A percentile compares a stretch with the other conserved stretches of the same genome.
phyloP scores from a whole-genome alignment of 2,113 vertebrate species.

The Hiodon tergisus region DNA sequence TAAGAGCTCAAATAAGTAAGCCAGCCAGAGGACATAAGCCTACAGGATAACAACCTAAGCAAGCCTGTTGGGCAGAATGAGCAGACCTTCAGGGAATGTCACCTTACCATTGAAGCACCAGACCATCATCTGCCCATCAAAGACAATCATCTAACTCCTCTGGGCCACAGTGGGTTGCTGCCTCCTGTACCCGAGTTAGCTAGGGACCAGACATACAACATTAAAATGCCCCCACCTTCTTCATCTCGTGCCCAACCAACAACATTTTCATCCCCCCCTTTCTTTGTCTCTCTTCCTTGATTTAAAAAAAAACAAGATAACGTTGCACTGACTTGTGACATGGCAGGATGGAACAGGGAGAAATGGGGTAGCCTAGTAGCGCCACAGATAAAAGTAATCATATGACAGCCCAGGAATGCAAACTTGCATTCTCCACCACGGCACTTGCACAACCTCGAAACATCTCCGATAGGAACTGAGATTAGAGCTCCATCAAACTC shows the following conservation, averaged over 20 bases:
- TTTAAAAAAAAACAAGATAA: conserved; percentile 66
- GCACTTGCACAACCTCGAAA: conserved; percentile 80
- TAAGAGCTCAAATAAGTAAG: conserved; percentile 79
- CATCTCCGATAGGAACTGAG: conserved; percentile 76
- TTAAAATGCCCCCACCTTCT: conserved; percentile 56
- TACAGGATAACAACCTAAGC: conserved; percentile 79
- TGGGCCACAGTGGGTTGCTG: conserved; percentile 71
- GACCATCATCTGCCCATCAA: conserved; percentile 67
- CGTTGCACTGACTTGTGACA: conserved; percentile 69
- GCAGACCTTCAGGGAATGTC: conserved; percentile 75
- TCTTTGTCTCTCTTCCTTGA: conserved; percentile 70
- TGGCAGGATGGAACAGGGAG: conserved; percentile 72
- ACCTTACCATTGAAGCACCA: conserved; percentile 82
- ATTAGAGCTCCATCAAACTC: conserved; percentile 59
- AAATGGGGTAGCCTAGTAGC: conserved; percentile 70
- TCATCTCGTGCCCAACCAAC: background rate
- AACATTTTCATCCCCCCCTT: conserved; percentile 14
- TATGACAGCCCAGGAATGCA: conserved; percentile 80
- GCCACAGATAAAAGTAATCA: conserved; percentile 82
- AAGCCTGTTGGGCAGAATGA: conserved; percentile 96
- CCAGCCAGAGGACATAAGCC: conserved; percentile 65
- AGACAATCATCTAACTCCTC: conserved; percentile 49
- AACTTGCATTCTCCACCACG: conserved; percentile 78
- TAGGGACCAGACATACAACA: conserved; percentile 71
- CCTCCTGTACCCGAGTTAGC: conserved; percentile 76